Conservation (phyloP, 1,140 invertebrate genomes). For the Melitaea cinxia region DNA sequence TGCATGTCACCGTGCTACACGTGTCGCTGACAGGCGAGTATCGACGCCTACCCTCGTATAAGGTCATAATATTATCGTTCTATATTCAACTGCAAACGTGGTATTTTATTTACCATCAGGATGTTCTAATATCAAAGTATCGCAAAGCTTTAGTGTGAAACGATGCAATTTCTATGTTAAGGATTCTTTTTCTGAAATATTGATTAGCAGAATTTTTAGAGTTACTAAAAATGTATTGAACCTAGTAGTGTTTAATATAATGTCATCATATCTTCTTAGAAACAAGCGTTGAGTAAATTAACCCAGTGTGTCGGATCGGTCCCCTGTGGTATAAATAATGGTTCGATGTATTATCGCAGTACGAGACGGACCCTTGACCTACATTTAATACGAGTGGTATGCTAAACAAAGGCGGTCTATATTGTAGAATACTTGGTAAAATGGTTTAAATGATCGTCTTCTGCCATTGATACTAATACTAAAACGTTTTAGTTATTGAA, state of each 20-base stretch:
- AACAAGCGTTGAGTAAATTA: constrained; percentile 37
- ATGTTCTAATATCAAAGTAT: background rate
- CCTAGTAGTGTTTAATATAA: background rate
- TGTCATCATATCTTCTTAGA: constrained; percentile 13
- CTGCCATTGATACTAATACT: background rate
- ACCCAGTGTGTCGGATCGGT: constrained; percentile 34
- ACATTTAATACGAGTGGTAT: constrained; percentile 40
- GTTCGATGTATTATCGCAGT: constrained; percentile 43
- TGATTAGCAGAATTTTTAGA: background rate
- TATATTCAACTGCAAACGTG: background rate
- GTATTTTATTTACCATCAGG: background rate
- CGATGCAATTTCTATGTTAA: too few species aligned
- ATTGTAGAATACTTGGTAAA: constrained; percentile 9
- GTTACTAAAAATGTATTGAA: background rate
- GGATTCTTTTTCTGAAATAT: too few species aligned
- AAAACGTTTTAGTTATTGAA: background rate
- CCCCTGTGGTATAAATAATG: constrained; percentile 43
- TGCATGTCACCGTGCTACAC: constrained; percentile 24
- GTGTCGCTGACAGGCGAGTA: constrained; percentile 15
- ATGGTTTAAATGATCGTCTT: constrained; percentile 1
- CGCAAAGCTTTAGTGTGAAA: background rate
- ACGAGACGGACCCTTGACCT: constrained; percentile 47
- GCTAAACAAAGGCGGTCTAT: constrained; percentile 34
- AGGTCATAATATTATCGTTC: constrained; percentile 13
- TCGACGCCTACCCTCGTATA: constrained; percentile 14